Percentiles rank a stretch among this genome's conserved stretches.
Evolutionary conservation across 2,113 vertebrate genomes (phyloP).

Genomic region (Tetrao urogallus): DNA sequence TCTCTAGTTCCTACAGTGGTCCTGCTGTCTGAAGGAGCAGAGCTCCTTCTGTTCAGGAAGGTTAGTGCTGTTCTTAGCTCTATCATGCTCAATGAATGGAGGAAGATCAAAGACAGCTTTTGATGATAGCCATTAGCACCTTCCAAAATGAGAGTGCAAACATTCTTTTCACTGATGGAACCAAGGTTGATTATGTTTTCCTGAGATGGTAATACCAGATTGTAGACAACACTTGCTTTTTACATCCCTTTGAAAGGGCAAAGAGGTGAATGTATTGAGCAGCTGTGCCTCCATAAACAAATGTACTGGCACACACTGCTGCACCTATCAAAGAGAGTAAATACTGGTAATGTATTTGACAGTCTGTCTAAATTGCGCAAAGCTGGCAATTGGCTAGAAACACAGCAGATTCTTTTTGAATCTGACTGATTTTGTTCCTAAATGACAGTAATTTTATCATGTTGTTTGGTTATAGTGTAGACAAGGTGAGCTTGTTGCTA

Average conservation of each 20-base stretch:
- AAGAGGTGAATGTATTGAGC: not conserved
- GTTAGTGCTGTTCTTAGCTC: not conserved
- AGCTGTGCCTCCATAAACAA: not conserved
- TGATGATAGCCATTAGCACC: not conserved
- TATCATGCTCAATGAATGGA: not conserved
- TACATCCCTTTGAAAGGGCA: not conserved
- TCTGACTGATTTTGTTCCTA: not conserved
- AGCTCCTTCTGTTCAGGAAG: not conserved
- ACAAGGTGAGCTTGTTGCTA: slow-evolving; percentile 19
- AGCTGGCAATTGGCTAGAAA: not conserved
- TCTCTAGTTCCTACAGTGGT: not conserved
- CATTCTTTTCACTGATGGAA: not conserved
- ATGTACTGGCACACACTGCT: not conserved
- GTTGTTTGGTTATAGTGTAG: not conserved
- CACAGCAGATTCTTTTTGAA: not conserved
- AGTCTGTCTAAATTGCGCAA: not conserved
- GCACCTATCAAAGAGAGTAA: not conserved
- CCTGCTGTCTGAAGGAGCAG: not conserved
- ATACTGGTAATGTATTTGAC: not conserved
- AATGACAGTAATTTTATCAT: not conserved
- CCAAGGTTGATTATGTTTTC: not conserved
- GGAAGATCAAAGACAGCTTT: not conserved
- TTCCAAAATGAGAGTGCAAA: not conserved
- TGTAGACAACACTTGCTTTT: not conserved
- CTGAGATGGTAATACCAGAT: not conserved